These are phyloP conservation scores for Heterodera schachtii DNA, from an alignment of 1,140 invertebrate genomes.

Conservation along the genomic window DNA sequence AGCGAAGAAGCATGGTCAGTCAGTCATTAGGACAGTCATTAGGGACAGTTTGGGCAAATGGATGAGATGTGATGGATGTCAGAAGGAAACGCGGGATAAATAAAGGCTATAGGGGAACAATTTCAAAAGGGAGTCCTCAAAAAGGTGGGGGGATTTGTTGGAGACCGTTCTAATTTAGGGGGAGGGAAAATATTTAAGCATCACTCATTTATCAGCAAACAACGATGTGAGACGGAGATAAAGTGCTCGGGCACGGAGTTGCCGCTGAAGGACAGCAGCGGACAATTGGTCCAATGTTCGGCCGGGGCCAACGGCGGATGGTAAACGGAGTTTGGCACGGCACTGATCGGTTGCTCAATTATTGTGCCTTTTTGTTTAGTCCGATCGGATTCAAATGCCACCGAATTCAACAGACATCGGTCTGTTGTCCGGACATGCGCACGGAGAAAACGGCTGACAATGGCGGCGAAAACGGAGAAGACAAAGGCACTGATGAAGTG, in stretches of 20 bases:
- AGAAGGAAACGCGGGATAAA: no score
- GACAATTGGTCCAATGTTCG: conserved; percentile 55
- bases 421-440: conserved; percentile 59
- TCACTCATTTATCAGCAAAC: conserved; percentile 26
- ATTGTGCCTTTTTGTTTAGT: conserved; percentile 24
- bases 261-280: conserved; percentile 50
- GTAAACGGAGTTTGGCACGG: background rate
- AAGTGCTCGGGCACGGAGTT: conserved; percentile 44
- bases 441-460: conserved; percentile 44
- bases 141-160: no score
- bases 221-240: conserved; percentile 50
- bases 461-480: background rate
- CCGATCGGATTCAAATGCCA: conserved; percentile 57
- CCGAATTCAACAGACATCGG: conserved; percentile 39
- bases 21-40: background rate
- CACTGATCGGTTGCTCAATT: background rate
- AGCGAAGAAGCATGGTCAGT: conserved; percentile 51
- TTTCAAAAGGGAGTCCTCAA: no score
- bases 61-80: no score
- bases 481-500: background rate
- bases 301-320: conserved; percentile 11
- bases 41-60: no score
- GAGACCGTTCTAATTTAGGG: no score
- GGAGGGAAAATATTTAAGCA: no score
- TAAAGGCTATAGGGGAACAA: no score